Conservation (phyloP, 2,888 invertebrate genomes). For the Ypsolopha sequella region DNA sequence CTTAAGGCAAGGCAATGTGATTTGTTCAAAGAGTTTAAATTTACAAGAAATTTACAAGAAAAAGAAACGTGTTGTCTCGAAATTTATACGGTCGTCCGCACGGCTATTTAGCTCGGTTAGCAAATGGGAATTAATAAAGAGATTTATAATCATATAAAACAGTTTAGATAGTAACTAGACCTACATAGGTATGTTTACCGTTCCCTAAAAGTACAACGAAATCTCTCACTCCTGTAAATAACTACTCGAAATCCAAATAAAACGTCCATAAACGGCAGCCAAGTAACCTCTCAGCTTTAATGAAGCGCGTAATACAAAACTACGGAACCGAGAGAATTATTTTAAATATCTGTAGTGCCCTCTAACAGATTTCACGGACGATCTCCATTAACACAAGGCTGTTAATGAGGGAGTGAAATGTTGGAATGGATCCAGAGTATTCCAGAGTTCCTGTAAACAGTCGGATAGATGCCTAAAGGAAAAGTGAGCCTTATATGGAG, state of each 20-base stretch:
- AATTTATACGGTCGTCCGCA: no score
- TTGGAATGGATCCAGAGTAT: constrained; percentile 52
- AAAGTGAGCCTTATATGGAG: constrained; percentile 1
- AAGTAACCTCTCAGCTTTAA: constrained; percentile 57
- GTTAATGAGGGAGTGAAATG: constrained; percentile 56
- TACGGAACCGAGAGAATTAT: constrained; percentile 21
- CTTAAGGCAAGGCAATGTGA: no score
- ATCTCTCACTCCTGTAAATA: not conserved
- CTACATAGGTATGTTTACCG: no score
- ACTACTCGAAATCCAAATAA: not conserved
- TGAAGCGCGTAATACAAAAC: constrained; percentile 45
- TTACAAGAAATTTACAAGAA: no score
- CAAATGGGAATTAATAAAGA: no score
- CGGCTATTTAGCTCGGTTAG: no score
- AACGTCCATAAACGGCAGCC: constrained; percentile 34
- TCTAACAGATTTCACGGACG: constrained; percentile 58
- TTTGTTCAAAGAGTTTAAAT: no score
- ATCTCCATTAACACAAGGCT: constrained; percentile 51
- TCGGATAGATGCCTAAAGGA: constrained; percentile 6
- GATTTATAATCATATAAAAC: no score
- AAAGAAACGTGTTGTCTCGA: no score
- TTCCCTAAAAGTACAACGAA: no score
- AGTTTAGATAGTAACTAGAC: no score
- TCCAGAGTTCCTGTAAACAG: constrained; percentile 39
- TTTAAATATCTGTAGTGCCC: constrained; percentile 49